Percentiles rank a stretch among this genome's conserved stretches.
These are phyloP conservation scores for Suillia variegata DNA, from an alignment of 2,888 invertebrate genomes.

Conservation along the genomic window DNA sequence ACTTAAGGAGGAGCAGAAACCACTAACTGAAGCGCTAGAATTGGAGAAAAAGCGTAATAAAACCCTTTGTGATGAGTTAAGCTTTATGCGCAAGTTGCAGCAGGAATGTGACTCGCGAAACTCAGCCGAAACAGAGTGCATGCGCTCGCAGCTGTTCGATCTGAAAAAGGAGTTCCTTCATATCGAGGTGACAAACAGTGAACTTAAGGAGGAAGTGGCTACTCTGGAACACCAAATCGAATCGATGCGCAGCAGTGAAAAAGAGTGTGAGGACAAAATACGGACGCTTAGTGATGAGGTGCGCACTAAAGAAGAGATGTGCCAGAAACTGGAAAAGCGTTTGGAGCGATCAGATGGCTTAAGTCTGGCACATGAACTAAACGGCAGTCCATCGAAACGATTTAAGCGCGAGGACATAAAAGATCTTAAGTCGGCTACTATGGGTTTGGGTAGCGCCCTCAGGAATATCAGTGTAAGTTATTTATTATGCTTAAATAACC, in stretches of 20 bases:
- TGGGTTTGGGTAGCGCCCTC: conserved; percentile 48
- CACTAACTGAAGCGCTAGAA: conserved; percentile 51
- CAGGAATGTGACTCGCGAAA: conserved; percentile 63
- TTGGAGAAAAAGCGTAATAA: conserved; percentile 49
- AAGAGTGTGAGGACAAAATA: conserved; percentile 65
- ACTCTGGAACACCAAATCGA: conserved; percentile 67
- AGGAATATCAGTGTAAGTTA: conserved; percentile 45
- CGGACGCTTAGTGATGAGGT: conserved; percentile 67
- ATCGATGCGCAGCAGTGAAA: conserved; percentile 65
- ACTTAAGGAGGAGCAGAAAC: conserved; percentile 62
- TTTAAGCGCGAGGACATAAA: conserved; percentile 42
- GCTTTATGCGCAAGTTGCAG: conserved; percentile 61
- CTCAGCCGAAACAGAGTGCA: conserved; percentile 63
- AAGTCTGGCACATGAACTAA: conserved; percentile 56
- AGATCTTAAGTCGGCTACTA: conserved; percentile 44
- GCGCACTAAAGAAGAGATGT: conserved; percentile 55
- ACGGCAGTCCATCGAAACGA: conserved; percentile 50
- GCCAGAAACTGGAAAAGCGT: conserved; percentile 45
- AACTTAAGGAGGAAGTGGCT: conserved; percentile 72
- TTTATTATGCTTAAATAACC: no score
- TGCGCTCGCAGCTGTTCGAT: conserved; percentile 65
- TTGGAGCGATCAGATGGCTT: conserved; percentile 46
- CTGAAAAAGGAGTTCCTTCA: conserved; percentile 67
- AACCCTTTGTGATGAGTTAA: conserved; percentile 63
- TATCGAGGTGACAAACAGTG: conserved; percentile 71